Base-by-base conservation (phyloP, 2,888 invertebrate species). In the Brachyptera putata region DNA sequence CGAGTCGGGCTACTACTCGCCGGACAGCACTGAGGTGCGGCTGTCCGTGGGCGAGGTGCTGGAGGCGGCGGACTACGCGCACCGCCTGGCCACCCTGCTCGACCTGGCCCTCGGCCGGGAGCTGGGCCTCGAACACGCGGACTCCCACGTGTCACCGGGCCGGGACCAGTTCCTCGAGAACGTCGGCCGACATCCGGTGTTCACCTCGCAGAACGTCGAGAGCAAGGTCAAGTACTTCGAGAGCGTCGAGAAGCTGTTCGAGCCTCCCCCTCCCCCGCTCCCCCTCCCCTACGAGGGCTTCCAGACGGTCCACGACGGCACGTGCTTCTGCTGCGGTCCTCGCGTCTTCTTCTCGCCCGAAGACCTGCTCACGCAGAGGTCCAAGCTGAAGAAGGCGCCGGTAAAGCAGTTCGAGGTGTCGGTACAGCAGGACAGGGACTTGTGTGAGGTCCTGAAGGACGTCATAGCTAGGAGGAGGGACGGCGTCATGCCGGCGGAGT, bases 51-150 rank as follows among this genome's bases (percentile, higher is more conserved):
- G 16, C 18, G 63, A 63, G 26, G 21, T 58, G n/a, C 56, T 55
- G 43, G 57, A 63, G 24, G 63, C 63, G 24, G 60, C 61, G 18
- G 26, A 36, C n/a, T 57, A 57, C 48, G 63, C 63, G 14, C 56
- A 57, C 5, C 57, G 57, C 7, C 49, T 63, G 25, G 59, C 61
- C 21, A 21, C 26, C 18, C 57, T 61, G 3, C 55, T 63, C 4
- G 63, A 63, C 26, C 13, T n/a, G 14, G 61, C 59, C 2, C 26
- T 62, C 34, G 49, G 49, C 3, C 49, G 49, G 26, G 49, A 49
- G 30, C 49, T 50, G 49, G 49, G 49, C 13, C 24, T 2, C 22
- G 13, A 22, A 2, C 16, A n/a, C n/a, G n/a, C n/a, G n/a, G n/a
- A n/a, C n/a, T 30, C 7, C 7, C 7, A 11, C 30, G 30, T 30